phyloP scores from a whole-genome alignment of 2,113 vertebrate genomes.

The Leucopternis melanops region DNA sequence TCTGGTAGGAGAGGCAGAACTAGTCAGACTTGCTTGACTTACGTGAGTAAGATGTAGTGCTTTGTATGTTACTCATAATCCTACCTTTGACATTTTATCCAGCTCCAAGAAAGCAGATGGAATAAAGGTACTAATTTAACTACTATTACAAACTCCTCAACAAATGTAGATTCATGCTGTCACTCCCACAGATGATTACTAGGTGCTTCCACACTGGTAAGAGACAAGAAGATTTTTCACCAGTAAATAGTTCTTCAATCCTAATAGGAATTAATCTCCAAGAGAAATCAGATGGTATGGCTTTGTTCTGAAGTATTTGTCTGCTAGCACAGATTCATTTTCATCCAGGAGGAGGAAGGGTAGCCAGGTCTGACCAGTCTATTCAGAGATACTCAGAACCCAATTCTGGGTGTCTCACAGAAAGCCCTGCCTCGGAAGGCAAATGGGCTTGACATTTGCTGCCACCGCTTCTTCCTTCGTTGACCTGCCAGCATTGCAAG shows the following conservation, averaged over 20 bases:
- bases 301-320: neutral
- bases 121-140: neutral
- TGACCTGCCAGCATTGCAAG: neutral
- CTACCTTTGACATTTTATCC: slow-evolving; percentile 16
- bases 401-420: neutral
- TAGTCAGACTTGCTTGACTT: slow-evolving; percentile 38
- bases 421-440: neutral
- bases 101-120: neutral
- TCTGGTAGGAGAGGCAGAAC: slow-evolving; percentile 29
- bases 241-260: neutral
- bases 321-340: neutral
- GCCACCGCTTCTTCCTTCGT: neutral
- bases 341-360: neutral
- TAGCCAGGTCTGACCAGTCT: neutral
- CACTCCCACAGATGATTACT: neutral
- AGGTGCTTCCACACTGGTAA: neutral
- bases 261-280: neutral
- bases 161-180: neutral
- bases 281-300: neutral
- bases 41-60: neutral
- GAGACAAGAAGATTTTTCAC: neutral
- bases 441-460: neutral
- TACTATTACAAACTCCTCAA: neutral
- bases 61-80: neutral
- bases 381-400: neutral